Percentiles rank a stretch among this genome's conserved stretches.
phyloP scores from a whole-genome alignment of 2,113 vertebrate species.

The Acrocephalus arundinaceus region DNA sequence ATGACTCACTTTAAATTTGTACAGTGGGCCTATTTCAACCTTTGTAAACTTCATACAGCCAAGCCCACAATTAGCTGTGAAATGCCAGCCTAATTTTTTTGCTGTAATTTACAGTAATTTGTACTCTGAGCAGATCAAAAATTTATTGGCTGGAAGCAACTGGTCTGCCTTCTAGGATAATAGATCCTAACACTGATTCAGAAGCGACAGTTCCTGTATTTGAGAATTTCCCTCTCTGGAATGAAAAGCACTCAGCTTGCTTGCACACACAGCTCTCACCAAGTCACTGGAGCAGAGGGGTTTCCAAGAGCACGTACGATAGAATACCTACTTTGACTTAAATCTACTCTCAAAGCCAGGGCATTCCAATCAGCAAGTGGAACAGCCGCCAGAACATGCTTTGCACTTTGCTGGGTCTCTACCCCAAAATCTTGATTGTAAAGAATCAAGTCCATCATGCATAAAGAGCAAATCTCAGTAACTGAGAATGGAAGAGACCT shows the following conservation, averaged over 20 bases:
- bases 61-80: neutral
- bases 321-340: neutral
- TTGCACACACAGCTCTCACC: neutral
- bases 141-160: neutral
- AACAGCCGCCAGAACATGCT: neutral
- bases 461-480: neutral
- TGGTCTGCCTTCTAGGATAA: neutral
- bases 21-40: neutral
- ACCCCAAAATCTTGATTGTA: neutral
- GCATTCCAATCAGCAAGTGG: neutral
- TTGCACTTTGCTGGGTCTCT: neutral
- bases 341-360: neutral
- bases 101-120: neutral
- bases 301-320: neutral
- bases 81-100: neutral
- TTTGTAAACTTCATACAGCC: neutral
- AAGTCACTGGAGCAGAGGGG: fast-evolving
- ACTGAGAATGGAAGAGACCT: neutral
- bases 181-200: neutral
- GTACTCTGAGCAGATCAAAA: neutral
- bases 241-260: neutral
- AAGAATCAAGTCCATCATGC: neutral
- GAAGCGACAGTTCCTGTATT: neutral
- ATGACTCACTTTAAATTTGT: neutral
- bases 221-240: neutral